Evolutionary conservation across 2,888 invertebrate species (phyloP), one percentile per base, ranked within the genome.

Genomic region (Meloe dianella): DNA sequence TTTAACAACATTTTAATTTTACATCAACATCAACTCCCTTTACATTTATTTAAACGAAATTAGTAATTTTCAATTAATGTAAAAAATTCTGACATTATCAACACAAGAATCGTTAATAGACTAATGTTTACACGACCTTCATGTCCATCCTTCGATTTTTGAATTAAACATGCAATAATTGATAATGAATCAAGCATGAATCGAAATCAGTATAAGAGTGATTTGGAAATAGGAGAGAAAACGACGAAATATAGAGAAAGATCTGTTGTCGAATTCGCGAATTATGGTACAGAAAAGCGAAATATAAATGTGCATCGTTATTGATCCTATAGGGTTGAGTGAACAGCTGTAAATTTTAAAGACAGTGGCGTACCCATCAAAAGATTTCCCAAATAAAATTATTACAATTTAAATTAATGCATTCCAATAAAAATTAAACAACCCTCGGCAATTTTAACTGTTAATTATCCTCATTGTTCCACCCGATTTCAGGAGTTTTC

Each of bases 81-180:
- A 24, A 24, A 6, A 24, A 24, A 54, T 24, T 54, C 20, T 51
- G 47, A 17, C 17, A 41, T 17, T 17, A 12, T 47, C 10, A 20
- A 47, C 47, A 20, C 5, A 6, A 54, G 12, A 54, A 54, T 60
- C 41, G 22, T 10, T 35, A 10, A 20, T 17, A 41, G 24, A 41
- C 32, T 2, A 17, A 32, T 32, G 24, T 60, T 54, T 22, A 24
- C 32, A 22, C 38, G n/a, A 14, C 38, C 60, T 35, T 17, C 35
- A 47, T 4, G 12, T 54, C 24, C 2, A 29, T 24, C 60, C 20
- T 47, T 29, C 61, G n/a, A 24, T 47, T 51, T 32, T 47, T 8
- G 9, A 60, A 61, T 61, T 8, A 61, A 61, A 61, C 29, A 61
- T 61, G 29, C 29, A 61, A 61, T 61, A 20, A 51, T 22, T 22